Base-by-base conservation (phyloP, 1,140 invertebrate genomes). In the Mactra quadrangularis region DNA sequence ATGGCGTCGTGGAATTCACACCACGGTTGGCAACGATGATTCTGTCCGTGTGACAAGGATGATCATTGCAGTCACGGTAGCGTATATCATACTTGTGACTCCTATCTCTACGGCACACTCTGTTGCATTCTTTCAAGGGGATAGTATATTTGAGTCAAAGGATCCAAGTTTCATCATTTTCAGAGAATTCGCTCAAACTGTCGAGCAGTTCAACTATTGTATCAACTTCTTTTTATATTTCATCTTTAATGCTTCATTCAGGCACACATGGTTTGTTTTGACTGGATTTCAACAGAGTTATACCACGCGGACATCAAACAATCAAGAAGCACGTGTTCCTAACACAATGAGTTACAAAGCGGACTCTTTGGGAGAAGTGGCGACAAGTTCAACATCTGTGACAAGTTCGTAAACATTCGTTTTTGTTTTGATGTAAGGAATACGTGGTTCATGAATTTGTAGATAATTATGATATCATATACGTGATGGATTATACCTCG, bases 171-270 rank as follows among this genome's bases (percentile, higher is more conserved):
- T 84, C 17, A 19, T 84, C 27, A 82, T 84, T n/a, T 82, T 77
- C 35, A 50, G 74, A 11, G 66, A 87, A 7, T 38, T 84, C 11
- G 47, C 83, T n/a, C 76, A 82, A 35, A 60, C 84, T 1, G 27
- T 85, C 11, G 87, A 87, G 27, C 86, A 83, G 31, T 38, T 86
- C 2, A 88, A 88, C 55, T 87, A 87, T 55, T 62, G 77, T 22
- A 78, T 88, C 35, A 88, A 88, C 52, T 88, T 88, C 59, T 84
- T 85, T 13, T 72, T 88, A 22, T 88, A 88, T 47, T 53, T 84
- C 7, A 25, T 45, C 3, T 60, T 29, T 59, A 75, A 75, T 35
- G 52, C 53, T 25, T 38, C 71, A 9, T 75, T 75, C 22, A 9
- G 53, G n/a, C 25, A n/a, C 13, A 38, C 45, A 1, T 31, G 52